Evolutionary conservation across 2,113 vertebrate genomes (phyloP).

Genomic region (Paralichthys olivaceus): DNA sequence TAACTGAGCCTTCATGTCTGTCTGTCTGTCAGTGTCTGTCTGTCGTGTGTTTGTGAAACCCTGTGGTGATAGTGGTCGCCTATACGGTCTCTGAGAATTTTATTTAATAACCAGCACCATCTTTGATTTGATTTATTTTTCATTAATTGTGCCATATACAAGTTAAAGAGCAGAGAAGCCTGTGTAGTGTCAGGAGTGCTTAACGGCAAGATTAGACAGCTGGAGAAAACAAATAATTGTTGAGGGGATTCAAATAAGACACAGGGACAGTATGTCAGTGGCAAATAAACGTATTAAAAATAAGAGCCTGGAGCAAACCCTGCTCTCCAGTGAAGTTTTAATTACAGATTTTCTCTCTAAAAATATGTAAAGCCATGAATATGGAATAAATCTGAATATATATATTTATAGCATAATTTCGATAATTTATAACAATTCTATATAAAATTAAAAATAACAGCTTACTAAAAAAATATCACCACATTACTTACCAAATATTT

Average conservation of each 20-base stretch:
- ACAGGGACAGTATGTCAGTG: constrained; percentile 3
- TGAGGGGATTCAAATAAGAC: constrained; percentile 31
- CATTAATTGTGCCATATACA: constrained; percentile 14
- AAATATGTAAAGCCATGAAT: constrained; percentile 15
- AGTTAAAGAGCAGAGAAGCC: constrained; percentile 16
- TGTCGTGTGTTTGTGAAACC: constrained; percentile 56
- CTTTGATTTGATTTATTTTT: constrained; percentile 29
- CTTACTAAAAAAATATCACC: constrained; percentile 31
- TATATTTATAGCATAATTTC: neutral
- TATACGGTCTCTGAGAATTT: constrained; percentile 26
- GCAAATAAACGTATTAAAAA: constrained; percentile 42
- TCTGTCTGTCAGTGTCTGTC: constrained; percentile 17
- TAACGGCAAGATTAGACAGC: constrained; percentile 4
- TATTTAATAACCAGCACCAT: constrained; percentile 30
- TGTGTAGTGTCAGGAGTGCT: constrained; percentile 13
- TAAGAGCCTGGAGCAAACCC: constrained; percentile 41
- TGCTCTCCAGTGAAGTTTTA: constrained; percentile 26
- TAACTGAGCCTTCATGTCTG: constrained; percentile 39
- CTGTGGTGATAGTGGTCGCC: constrained; percentile 60
- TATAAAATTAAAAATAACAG: constrained; percentile 19
- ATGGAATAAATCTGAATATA: constrained; percentile 1
- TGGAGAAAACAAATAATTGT: constrained; percentile 21
- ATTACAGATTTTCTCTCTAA: constrained; percentile 9
- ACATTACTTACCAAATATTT: constrained; percentile 39
- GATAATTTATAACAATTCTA: constrained; percentile 21